Conservation (phyloP, 2,888 invertebrate genomes). For the Leptinotarsa tumamoca region DNA sequence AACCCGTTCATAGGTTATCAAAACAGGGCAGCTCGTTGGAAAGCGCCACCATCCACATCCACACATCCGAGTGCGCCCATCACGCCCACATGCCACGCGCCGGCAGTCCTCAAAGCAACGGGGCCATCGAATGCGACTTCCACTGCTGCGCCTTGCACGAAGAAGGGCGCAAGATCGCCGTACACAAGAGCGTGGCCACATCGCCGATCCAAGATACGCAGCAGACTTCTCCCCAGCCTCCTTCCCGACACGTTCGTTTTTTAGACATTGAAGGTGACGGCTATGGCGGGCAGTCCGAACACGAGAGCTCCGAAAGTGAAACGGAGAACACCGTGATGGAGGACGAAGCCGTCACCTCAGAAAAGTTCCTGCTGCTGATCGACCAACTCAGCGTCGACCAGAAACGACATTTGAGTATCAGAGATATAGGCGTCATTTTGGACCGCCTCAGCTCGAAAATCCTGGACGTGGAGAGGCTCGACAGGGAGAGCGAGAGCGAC, state of each 20-base stretch:
- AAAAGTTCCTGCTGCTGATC: constrained; percentile 92
- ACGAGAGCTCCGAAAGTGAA: constrained; percentile 92
- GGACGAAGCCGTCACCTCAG: constrained; percentile 89
- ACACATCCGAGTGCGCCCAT: constrained; percentile 86
- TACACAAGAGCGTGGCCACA: constrained; percentile 92
- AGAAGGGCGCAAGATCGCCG: constrained; percentile 90
- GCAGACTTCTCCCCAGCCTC: constrained; percentile 67
- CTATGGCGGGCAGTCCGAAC: constrained; percentile 70
- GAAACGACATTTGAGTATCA: constrained; percentile 91
- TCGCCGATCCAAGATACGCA: constrained; percentile 83
- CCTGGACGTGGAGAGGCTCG: constrained; percentile 91
- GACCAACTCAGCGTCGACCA: constrained; percentile 94
- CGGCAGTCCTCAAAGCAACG: constrained; percentile 74
- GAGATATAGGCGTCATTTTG: constrained; percentile 94
- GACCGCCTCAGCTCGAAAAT: constrained; percentile 94
- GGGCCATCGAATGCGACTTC: constrained; percentile 87
- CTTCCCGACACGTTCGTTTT: constrained; percentile 86
- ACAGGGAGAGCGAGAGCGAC: constrained; percentile 91
- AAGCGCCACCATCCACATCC: constrained; percentile 81
- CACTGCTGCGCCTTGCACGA: constrained; percentile 96
- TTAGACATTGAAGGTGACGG: constrained; percentile 76
- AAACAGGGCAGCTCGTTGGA: constrained; percentile 77
- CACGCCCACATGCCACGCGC: constrained; percentile 75
- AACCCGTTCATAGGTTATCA: constrained; percentile 66
- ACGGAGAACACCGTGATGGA: constrained; percentile 94